Evolutionary conservation across 2,888 invertebrate species (phyloP).

Genomic region (Hydroisotoma schaefferi): DNA sequence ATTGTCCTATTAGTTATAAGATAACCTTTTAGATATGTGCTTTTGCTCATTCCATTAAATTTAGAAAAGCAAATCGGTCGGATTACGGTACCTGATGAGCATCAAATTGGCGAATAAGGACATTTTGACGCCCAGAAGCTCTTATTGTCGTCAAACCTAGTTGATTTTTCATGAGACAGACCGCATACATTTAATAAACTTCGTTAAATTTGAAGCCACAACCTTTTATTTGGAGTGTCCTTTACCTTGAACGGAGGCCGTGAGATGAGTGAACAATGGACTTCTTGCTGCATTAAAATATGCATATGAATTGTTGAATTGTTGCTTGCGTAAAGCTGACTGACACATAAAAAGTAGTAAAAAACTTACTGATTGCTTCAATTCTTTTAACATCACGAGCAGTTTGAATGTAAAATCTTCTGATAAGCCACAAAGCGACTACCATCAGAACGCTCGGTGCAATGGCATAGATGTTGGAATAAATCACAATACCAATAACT

Average conservation of each 20-base stretch:
- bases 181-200: too few relatives aligned
- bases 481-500: constrained; percentile 53
- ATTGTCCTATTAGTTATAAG: constrained; percentile 22
- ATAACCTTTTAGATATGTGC: background rate
- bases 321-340: too few relatives aligned
- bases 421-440: constrained; percentile 15
- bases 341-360: too few relatives aligned
- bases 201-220: too few relatives aligned
- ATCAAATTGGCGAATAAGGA: constrained; percentile 73
- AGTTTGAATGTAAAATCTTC: constrained; percentile 28
- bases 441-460: constrained; percentile 20
- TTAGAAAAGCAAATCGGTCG: background rate
- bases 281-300: constrained; percentile 66
- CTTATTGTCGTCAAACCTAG: constrained; percentile 87
- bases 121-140: constrained; percentile 75
- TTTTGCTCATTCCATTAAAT: background rate
- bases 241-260: constrained; percentile 82
- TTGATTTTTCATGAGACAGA: too few relatives aligned
- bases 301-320: background rate
- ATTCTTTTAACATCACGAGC: constrained; percentile 28
- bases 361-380: constrained; percentile 26
- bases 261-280: constrained; percentile 88
- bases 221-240: too few relatives aligned
- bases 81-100: constrained; percentile 60
- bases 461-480: constrained; percentile 52